phyloP scores from a whole-genome alignment of 1,140 invertebrate genomes.

The Sweltsa coloradensis region DNA sequence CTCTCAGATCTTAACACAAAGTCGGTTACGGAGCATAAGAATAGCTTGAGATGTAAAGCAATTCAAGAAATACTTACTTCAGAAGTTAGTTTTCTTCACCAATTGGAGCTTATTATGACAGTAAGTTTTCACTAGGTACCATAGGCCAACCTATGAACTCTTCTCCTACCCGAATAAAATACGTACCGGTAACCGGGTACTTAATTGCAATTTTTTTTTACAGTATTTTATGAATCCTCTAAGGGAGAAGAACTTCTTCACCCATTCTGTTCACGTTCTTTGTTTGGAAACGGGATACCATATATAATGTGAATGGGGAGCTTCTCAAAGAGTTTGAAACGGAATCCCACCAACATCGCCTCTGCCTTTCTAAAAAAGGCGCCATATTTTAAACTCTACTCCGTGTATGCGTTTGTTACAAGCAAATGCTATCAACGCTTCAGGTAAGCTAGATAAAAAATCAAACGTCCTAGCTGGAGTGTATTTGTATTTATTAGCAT shows the following conservation, averaged over 20 bases:
- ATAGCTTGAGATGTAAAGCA: conserved; percentile 35
- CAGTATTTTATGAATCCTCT: conserved; percentile 56
- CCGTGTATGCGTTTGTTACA: conserved; percentile 63
- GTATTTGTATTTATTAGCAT: too few species aligned
- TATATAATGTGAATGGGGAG: conserved; percentile 58
- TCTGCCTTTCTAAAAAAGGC: conserved; percentile 54
- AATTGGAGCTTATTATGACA: conserved; percentile 51
- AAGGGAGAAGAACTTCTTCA: conserved; percentile 41
- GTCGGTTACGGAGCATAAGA: too few species aligned
- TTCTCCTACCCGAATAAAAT: too few species aligned
- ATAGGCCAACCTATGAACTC: too few species aligned
- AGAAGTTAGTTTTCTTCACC: conserved; percentile 53
- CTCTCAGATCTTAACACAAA: too few species aligned
- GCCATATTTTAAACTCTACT: conserved; percentile 67
- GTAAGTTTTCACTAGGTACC: too few species aligned
- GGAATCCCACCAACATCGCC: conserved; percentile 44
- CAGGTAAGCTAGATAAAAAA: too few species aligned
- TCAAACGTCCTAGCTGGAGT: too few species aligned
- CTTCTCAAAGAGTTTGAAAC: conserved; percentile 47
- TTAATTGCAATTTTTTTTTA: too few species aligned
- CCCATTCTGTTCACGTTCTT: conserved; percentile 38
- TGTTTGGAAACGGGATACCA: conserved; percentile 57
- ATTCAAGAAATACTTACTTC: conserved; percentile 57
- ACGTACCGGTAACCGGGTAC: too few species aligned
- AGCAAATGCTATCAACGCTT: too few species aligned